Evolutionary conservation across 2,113 vertebrate genomes (phyloP), one percentile per base, ranked within the genome.

Genomic region (Oryzias javanicus): DNA sequence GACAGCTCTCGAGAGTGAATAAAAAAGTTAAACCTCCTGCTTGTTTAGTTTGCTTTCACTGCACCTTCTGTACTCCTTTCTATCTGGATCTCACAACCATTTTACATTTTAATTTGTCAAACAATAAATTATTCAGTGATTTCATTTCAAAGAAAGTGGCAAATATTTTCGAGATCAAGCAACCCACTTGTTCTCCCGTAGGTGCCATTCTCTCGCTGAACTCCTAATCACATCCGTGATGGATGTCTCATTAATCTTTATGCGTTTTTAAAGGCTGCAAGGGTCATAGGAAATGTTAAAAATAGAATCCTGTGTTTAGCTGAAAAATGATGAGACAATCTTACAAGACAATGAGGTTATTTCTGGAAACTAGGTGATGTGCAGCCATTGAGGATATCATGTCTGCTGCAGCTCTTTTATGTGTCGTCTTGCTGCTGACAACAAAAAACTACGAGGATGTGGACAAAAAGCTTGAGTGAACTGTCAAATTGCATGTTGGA

Each of bases 401-500:
- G 58, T 55, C 40, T 41, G 52, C 69, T 49, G 25, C 17, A n/a
- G 13, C 0, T 27, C 80, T 74, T 80, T 83, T 63, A 78, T 78
- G 74, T 52, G 35, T 42, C 1, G 18, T 72, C 69, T 66, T 62
- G 74, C 82, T 35, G 3, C 17, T 40, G 35, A 35, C 35, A 35
- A 35, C 7, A 35, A 55, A 70, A 47, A 81, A 78, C 59, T 50
- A 18, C 72, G 60, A 54, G 63, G 29, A 69, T 79, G 53, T 64
- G 74, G 70, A 78, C 68, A 82, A 82, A 82, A 75, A 67, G 75
- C 75, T 68, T 75, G 44, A 72, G 67, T 86, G 55, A 60, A 83
- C 65, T 57, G 76, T 82, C 67, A 88, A 78, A 85, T 78, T 82
- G 82, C 72, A 79, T 75, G 74, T 72, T 84, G 78, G 77, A 82